A percentile compares a stretch with the other conserved stretches of the same genome.
Evolutionary conservation across 2,113 vertebrate genomes (phyloP).

Genomic region (Mirza zaza): DNA sequence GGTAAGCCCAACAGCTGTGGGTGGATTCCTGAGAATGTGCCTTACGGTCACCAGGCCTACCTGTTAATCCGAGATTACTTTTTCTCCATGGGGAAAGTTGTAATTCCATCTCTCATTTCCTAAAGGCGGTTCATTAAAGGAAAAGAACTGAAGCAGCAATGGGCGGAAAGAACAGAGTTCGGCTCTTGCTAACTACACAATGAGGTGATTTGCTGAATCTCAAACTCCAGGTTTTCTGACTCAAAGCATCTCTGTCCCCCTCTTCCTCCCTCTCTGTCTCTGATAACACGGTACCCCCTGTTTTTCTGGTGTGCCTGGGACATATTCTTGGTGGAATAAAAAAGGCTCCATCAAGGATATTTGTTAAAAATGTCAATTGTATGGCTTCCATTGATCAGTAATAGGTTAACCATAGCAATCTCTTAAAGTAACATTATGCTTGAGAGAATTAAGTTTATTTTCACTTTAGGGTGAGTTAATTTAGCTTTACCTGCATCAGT

Average conservation of each 20-base stretch:
- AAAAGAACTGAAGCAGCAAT: neutral
- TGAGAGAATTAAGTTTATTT: slow-evolving; percentile 26
- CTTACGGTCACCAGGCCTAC: neutral
- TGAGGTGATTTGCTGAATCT: neutral
- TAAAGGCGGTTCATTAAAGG: neutral
- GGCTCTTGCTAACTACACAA: neutral
- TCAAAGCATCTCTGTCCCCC: neutral
- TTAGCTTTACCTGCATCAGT: neutral
- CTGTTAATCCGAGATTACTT: neutral
- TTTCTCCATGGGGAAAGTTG: neutral
- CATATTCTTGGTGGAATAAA: neutral
- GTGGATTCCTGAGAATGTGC: neutral
- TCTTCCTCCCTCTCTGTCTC: neutral
- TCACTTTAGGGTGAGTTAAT: neutral
- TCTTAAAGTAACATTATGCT: neutral
- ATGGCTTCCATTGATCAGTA: neutral
- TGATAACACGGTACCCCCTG: neutral
- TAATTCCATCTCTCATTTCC: slow-evolving; percentile 11
- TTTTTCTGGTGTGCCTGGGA: neutral
- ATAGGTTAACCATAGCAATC: neutral
- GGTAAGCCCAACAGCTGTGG: slow-evolving; percentile 43
- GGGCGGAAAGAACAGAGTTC: neutral
- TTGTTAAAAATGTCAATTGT: neutral
- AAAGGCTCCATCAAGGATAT: neutral
- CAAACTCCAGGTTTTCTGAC: neutral